Percentiles rank a stretch among this genome's conserved stretches.
These are phyloP conservation scores for Mythimna ferrago DNA, from an alignment of 2,888 invertebrate species.

Conservation along the genomic window DNA sequence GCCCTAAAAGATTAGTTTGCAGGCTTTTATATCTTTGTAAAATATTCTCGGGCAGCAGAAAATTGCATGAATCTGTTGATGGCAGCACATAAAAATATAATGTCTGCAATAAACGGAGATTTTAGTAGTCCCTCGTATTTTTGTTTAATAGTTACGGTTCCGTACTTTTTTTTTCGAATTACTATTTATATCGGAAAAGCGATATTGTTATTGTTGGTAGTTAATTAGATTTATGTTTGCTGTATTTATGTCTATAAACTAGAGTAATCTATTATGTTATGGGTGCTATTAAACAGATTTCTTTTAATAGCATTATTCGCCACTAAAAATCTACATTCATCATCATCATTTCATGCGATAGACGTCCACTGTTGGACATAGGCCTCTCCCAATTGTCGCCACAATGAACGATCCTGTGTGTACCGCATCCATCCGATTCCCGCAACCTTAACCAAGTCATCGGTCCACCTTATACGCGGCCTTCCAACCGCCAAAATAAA, in stretches of 20 bases:
- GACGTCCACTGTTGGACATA: too few relatives aligned
- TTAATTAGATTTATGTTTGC: not conserved
- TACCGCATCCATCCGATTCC: too few relatives aligned
- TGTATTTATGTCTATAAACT: constrained; percentile 2
- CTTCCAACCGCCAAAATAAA: too few relatives aligned
- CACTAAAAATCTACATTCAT: too few relatives aligned
- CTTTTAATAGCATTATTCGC: too few relatives aligned
- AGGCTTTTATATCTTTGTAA: constrained; percentile 55
- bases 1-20: constrained; percentile 43
- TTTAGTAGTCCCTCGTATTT: constrained; percentile 22
- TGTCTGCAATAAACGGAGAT: constrained; percentile 55
- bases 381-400: too few relatives aligned
- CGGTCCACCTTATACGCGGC: too few relatives aligned
- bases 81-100: constrained; percentile 52
- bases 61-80: constrained; percentile 60
- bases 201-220: constrained; percentile 6
- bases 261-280: too few relatives aligned
- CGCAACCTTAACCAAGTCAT: too few relatives aligned
- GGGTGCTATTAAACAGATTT: too few relatives aligned
- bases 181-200: not conserved
- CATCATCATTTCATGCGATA: too few relatives aligned
- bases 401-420: too few relatives aligned
- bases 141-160: constrained; percentile 21
- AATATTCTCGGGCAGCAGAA: constrained; percentile 50
- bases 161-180: constrained; percentile 17